Percentiles rank a stretch among this genome's conserved stretches.
These are phyloP conservation scores for Amiota minor DNA, from an alignment of 2,888 invertebrate genomes.

Conservation along the genomic window DNA sequence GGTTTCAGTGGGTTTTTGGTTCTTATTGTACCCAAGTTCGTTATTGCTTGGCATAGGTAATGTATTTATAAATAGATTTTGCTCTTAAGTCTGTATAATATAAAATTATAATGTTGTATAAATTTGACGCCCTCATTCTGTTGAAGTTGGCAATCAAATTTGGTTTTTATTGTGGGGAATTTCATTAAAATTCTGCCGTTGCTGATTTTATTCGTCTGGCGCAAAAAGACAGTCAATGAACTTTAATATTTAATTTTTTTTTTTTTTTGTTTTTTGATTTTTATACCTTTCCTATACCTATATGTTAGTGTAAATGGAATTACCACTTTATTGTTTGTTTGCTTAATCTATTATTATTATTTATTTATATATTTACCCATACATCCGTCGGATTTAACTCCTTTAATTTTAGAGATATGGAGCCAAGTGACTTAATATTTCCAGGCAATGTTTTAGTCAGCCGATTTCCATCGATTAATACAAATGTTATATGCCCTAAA, in stretches of 20 bases:
- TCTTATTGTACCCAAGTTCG: constrained; percentile 17
- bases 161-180: neutral
- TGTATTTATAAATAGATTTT: neutral
- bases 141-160: constrained; percentile 5
- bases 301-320: no score
- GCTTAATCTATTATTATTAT: no score
- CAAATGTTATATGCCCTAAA: no score
- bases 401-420: no score
- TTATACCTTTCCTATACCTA: no score
- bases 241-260: neutral
- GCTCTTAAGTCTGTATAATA: neutral
- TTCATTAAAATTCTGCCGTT: constrained; percentile 15
- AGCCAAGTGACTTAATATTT: no score
- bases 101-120: neutral
- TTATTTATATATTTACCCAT: no score
- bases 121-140: neutral
- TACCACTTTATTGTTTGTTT: no score
- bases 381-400: no score
- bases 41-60: neutral
- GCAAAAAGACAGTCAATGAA: neutral
- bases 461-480: no score
- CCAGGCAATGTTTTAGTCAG: no score
- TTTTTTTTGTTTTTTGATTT: no score
- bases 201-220: neutral
- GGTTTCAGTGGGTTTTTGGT: neutral